These are phyloP conservation scores for Falco punctatus DNA, from an alignment of 2,113 vertebrate genomes.

Conservation along the genomic window DNA sequence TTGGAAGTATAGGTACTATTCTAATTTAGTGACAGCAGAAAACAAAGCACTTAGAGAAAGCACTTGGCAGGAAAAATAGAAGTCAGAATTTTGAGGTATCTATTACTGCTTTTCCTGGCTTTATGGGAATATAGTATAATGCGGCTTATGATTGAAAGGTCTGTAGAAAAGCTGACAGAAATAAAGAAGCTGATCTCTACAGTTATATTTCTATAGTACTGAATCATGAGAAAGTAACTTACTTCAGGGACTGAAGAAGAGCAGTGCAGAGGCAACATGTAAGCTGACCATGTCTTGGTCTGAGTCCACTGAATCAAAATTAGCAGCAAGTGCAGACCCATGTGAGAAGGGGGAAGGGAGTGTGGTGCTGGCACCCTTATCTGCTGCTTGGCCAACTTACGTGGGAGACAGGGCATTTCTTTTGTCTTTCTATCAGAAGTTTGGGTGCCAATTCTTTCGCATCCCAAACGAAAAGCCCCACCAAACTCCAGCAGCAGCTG, in stretches of 20 bases:
- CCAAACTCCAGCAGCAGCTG: background rate
- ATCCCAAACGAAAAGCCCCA: background rate
- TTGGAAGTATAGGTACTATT: background rate
- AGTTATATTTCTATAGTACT: conserved; percentile 56
- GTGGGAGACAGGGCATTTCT: background rate
- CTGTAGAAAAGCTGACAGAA: conserved; percentile 54
- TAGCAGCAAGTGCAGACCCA: background rate
- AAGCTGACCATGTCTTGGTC: conserved; percentile 59
- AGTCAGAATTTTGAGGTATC: conserved; percentile 33
- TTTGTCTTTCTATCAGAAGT: background rate
- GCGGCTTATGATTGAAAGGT: conserved; percentile 47
- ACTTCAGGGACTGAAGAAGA: conserved; percentile 24
- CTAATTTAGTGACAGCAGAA: conserved; percentile 27
- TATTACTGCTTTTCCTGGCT: conserved; percentile 44
- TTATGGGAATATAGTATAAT: conserved; percentile 20
- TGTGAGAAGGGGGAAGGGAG: conserved; percentile 27
- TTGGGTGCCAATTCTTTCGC: background rate
- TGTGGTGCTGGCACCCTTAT: accelerated
- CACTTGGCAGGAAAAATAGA: background rate
- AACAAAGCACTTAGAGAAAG: conserved; percentile 34
- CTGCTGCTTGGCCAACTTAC: background rate
- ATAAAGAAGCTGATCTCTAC: conserved; percentile 66
- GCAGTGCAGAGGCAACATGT: background rate
- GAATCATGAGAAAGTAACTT: conserved; percentile 60
- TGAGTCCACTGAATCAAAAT: conserved; percentile 40